These are phyloP conservation scores for Trinorchestia longiramus DNA, from an alignment of 1,140 invertebrate species.

Conservation along the genomic window DNA sequence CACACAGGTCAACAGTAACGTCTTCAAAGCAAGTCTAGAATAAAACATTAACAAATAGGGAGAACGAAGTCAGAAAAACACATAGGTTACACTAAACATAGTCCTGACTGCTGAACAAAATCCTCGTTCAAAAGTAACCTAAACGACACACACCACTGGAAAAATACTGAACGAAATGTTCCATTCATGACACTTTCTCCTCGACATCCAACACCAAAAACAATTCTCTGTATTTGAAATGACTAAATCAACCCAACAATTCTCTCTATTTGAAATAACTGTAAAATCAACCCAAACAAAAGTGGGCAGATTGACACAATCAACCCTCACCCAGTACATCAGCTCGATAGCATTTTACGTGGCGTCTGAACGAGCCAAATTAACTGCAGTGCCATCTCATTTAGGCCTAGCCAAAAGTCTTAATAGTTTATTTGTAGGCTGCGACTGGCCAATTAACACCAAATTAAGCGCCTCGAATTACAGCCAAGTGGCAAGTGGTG, in stretches of 20 bases:
- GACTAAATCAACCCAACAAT: background rate
- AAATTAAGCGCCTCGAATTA: constrained; percentile 9
- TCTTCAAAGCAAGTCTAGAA: no score
- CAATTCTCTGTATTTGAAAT: no score
- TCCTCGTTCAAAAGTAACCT: no score
- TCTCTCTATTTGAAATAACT: background rate
- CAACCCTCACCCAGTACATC: background rate
- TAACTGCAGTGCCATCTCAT: constrained; percentile 37
- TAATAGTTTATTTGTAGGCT: constrained; percentile 49
- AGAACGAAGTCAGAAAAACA: no score
- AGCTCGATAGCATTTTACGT: background rate
- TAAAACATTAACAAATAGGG: no score
- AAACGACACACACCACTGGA: no score
- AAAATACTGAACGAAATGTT: no score
- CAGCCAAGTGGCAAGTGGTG: constrained; percentile 31
- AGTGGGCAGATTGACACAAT: background rate
- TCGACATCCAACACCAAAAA: no score
- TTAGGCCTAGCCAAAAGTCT: constrained; percentile 25
- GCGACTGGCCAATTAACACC: constrained; percentile 30
- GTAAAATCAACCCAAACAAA: background rate
- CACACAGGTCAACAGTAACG: no score
- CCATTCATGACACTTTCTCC: no score
- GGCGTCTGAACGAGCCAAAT: background rate
- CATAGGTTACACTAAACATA: no score
- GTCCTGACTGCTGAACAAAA: no score